A percentile compares a stretch with the other conserved stretches of the same genome.
Conservation (phyloP, 2,888 invertebrate species). For the Gibbula magus region DNA sequence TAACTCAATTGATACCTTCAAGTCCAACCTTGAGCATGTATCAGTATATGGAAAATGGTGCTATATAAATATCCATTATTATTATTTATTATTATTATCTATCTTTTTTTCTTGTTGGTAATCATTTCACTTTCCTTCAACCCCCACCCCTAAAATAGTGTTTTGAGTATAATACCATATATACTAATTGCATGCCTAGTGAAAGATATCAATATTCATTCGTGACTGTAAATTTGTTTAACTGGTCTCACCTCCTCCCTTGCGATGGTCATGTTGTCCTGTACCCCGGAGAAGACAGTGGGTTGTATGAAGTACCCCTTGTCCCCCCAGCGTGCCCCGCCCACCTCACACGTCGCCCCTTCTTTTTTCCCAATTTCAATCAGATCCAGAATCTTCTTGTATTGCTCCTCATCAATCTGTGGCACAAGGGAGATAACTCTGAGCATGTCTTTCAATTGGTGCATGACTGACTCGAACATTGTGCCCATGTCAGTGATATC, state of each 20-base stretch:
- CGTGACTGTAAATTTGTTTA: too few relatives aligned
- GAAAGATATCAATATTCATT: too few relatives aligned
- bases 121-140: neutral
- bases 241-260: conserved; percentile 72
- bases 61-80: too few relatives aligned
- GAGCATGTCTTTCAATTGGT: neutral
- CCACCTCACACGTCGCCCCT: conserved; percentile 86
- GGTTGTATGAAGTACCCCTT: conserved; percentile 75
- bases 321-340: conserved; percentile 78
- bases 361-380: conserved; percentile 85
- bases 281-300: conserved; percentile 76
- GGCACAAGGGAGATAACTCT: neutral
- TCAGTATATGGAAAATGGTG: too few relatives aligned
- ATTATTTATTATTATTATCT: too few relatives aligned
- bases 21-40: too few relatives aligned
- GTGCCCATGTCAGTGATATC: neutral
- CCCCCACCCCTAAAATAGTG: neutral
- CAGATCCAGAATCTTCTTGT: conserved; percentile 84
- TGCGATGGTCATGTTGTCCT: conserved; percentile 75
- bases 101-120: neutral
- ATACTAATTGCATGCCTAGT: neutral
- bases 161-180: neutral
- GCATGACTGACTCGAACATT: neutral
- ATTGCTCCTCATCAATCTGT: conserved; percentile 77
- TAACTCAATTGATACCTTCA: too few relatives aligned